phyloP scores from a whole-genome alignment of 2,113 vertebrate species.

The Columba livia region DNA sequence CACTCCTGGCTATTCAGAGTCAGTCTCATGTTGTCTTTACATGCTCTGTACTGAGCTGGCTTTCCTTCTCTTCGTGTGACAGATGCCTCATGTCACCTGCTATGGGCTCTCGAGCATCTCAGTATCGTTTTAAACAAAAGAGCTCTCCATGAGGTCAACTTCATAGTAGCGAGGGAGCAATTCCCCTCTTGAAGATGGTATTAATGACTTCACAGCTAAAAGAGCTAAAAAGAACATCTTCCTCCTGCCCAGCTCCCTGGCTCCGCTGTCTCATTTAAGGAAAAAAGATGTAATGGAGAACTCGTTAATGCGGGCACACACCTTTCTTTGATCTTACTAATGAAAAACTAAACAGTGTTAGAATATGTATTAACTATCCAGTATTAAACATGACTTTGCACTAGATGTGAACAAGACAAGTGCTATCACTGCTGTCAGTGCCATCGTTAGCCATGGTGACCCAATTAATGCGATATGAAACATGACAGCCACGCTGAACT shows the following conservation, averaged over 20 bases:
- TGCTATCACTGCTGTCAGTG: neutral
- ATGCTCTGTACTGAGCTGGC: neutral
- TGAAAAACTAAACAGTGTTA: neutral
- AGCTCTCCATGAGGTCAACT: neutral
- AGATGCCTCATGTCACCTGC: neutral
- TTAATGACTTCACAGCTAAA: neutral
- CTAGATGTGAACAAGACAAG: neutral
- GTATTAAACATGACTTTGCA: neutral
- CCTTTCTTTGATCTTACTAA: slow-evolving; percentile 22
- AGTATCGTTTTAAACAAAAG: neutral
- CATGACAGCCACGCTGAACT: neutral
- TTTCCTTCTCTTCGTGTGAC: neutral
- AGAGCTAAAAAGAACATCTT: neutral
- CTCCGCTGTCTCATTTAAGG: neutral
- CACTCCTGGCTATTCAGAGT: neutral
- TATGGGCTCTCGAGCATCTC: neutral
- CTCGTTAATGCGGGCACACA: neutral
- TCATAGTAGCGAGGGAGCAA: fast-evolving
- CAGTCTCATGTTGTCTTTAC: neutral
- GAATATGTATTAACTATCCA: neutral
- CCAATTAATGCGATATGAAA: neutral
- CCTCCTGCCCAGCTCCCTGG: neutral
- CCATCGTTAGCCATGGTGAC: neutral
- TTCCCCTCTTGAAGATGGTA: neutral
- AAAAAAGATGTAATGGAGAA: neutral